phyloP scores from a whole-genome alignment of 2,113 vertebrate genomes.

The Reinhardtius hippoglossoides region DNA sequence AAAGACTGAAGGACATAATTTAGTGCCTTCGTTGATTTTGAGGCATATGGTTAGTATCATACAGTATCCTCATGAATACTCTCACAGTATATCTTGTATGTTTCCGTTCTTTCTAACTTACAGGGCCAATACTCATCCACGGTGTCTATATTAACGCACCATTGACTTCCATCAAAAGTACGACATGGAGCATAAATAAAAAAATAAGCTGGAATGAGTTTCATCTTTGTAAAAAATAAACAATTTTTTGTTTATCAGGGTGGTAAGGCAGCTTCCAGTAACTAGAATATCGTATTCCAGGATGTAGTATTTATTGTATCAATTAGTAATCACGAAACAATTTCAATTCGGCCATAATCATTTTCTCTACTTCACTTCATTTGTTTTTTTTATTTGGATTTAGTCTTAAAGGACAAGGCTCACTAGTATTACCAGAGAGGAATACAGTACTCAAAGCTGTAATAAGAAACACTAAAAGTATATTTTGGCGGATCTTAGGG shows the following conservation, averaged over 20 bases:
- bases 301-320: conserved; percentile 63
- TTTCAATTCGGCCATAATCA: conserved; percentile 41
- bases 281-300: conserved; percentile 41
- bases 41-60: conserved; percentile 65
- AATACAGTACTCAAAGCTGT: conserved; percentile 37
- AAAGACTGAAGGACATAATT: conserved; percentile 73
- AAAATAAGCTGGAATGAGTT: conserved; percentile 37
- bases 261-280: conserved; percentile 64
- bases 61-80: conserved; percentile 60
- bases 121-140: conserved; percentile 51
- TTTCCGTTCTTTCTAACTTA: conserved; percentile 60
- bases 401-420: conserved; percentile 45
- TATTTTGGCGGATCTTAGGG: conserved; percentile 34
- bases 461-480: conserved; percentile 35
- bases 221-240: background rate
- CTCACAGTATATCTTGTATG: conserved; percentile 63
- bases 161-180: conserved; percentile 35
- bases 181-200: conserved; percentile 16
- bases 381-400: conserved; percentile 55
- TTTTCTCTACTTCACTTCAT: conserved; percentile 43
- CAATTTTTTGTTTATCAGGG: conserved; percentile 42
- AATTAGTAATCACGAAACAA: conserved; percentile 44
- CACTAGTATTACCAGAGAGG: conserved; percentile 31
- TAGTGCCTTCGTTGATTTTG: conserved; percentile 73
- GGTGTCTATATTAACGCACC: conserved; percentile 52